A percentile compares a stretch with the other conserved stretches of the same genome.
These are phyloP conservation scores for Tachina lurida DNA, from an alignment of 2,888 invertebrate genomes.

Conservation along the genomic window DNA sequence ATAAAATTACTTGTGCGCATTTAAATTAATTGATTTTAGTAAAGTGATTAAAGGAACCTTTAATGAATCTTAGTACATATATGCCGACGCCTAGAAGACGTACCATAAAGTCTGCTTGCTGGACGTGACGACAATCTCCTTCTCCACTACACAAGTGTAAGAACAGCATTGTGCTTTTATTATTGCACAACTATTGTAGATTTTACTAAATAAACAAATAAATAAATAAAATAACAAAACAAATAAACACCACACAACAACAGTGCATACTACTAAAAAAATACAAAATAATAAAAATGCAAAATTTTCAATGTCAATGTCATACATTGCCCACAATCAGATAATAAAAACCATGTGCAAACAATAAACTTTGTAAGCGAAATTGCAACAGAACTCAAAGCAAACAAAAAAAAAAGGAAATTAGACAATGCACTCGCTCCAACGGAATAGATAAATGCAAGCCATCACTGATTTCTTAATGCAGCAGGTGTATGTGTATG, in stretches of 20 bases:
- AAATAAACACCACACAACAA: constrained; percentile 17
- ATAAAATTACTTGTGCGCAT: background rate
- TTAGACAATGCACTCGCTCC: constrained; percentile 51
- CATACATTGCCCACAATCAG: constrained; percentile 63
- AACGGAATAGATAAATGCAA: constrained; percentile 34
- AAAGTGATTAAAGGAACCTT: constrained; percentile 1
- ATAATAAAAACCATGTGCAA: constrained; percentile 53
- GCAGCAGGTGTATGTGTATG: background rate
- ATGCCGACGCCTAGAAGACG: background rate
- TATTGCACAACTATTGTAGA: constrained; percentile 50
- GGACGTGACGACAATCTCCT: constrained; percentile 30
- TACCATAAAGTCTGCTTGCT: background rate
- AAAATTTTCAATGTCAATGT: constrained; percentile 70
- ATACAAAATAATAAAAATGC: constrained; percentile 1
- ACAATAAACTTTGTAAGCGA: constrained; percentile 18
- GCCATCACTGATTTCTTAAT: background rate
- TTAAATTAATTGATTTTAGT: constrained; percentile 8
- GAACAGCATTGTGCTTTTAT: constrained; percentile 1
- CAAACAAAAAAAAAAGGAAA: constrained; percentile 28
- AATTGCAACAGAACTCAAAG: constrained; percentile 4
- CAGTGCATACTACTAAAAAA: constrained; percentile 35
- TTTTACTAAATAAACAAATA: constrained; percentile 57
- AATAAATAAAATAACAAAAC: constrained; percentile 21
- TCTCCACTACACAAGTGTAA: constrained; percentile 11
- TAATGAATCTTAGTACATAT: constrained; percentile 6